Evolutionary conservation across 1,140 invertebrate species (phyloP).

Genomic region (Nilaparvata lugens): DNA sequence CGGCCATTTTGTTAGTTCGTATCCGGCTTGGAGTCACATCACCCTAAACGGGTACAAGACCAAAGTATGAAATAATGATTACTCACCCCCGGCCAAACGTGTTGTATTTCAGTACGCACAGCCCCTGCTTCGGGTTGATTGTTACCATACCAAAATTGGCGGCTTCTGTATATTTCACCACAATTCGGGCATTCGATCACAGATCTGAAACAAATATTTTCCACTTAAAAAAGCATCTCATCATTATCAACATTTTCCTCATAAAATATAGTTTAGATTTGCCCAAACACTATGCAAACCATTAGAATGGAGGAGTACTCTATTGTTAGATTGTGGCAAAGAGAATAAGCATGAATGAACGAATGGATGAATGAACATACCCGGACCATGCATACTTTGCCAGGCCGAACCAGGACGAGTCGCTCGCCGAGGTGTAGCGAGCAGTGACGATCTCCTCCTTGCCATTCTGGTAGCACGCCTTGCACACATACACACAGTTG

Average conservation of each 20-base stretch:
- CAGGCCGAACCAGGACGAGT: constrained; percentile 59
- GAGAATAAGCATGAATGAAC: neutral
- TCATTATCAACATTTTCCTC: too few species aligned
- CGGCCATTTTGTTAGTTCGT: too few species aligned
- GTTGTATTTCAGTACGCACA: constrained; percentile 58
- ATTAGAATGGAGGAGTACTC: neutral
- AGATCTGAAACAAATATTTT: constrained; percentile 36
- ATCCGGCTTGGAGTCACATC: too few species aligned
- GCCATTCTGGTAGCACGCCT: constrained; percentile 49
- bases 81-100: constrained; percentile 71
- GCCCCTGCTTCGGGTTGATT: constrained; percentile 58
- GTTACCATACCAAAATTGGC: constrained; percentile 82
- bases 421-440: constrained; percentile 45
- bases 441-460: constrained; percentile 52
- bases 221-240: too few species aligned
- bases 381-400: constrained; percentile 74
- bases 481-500: constrained; percentile 67
- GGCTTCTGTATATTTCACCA: constrained; percentile 71
- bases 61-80: neutral
- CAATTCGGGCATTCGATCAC: constrained; percentile 71
- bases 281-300: too few species aligned
- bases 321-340: too few species aligned
- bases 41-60: too few species aligned
- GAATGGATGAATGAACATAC: constrained; percentile 33
- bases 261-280: too few species aligned